Base-by-base conservation (phyloP, 2,888 invertebrate species). In the Augiades crinisus region DNA sequence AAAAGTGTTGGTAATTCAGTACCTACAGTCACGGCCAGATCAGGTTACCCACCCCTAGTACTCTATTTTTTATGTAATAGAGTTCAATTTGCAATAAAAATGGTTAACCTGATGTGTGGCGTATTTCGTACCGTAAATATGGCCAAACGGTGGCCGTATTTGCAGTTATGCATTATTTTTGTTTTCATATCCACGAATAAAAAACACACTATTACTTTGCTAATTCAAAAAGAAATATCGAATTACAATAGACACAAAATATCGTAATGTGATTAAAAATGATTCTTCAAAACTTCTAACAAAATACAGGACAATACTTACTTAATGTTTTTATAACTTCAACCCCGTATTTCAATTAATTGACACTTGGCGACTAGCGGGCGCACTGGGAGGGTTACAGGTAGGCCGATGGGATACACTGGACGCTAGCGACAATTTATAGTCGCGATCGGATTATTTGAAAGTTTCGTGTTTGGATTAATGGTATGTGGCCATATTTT, bases 151-250 rank as follows among this genome's bases (percentile, higher is more conserved):
- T 50, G 50, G 50, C 54, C 46, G 49, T 46, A 43, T 53, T 53
- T 53, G 47, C 53, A 47, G 47, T 52, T 45, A 52, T 52, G n/a
- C 46, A 53, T 53, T 53, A 45, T 53, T 5, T 53, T 33, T 24
- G 55, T 55, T 47, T 51, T 47, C 51, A 51, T 55, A 55, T 24
- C 51, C 36, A 34, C 16, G 51, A 55, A 51, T 51, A 33, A 51
- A 55, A 51, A 55, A 55, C 55, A 8, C 55, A 47, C 21, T 51
- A 47, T 46, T 55, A 55, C 55, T 55, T 55, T 55, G 51, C 6
- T 55, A 51, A 55, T 34, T 55, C 47, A 47, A 55, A 51, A 46
- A 19, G 5, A 5, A 3, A 4, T 19, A 19, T 19, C 3, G 5
- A 3, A 19, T 19, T 19, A 19, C 19, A 19, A 19, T 19, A 3